These are phyloP conservation scores for Amblyopsis hoosieri DNA, from an alignment of 2,797 vertebrate species.

Conservation along the genomic window DNA sequence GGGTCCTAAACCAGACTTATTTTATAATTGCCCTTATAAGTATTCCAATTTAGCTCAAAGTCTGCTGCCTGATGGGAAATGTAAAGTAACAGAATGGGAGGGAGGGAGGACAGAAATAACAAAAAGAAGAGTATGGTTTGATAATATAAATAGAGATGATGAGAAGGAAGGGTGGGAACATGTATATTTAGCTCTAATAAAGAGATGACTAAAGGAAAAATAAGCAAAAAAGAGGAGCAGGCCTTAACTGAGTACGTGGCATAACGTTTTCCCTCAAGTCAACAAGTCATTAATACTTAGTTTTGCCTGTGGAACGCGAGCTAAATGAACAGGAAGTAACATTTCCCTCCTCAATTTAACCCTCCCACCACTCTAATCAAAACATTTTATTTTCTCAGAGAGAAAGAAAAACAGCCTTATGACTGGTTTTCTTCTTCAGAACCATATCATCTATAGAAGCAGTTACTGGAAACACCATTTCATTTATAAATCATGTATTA, in stretches of 20 bases:
- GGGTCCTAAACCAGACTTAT: too few species aligned
- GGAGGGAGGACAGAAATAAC: neutral
- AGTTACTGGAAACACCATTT: too few species aligned
- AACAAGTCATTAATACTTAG: constrained; percentile 33
- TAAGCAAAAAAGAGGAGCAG: constrained; percentile 13
- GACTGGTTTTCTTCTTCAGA: too few species aligned
- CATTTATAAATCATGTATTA: too few species aligned
- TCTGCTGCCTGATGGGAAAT: too few species aligned
- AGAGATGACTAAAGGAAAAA: neutral
- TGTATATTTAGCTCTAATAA: constrained; percentile 4
- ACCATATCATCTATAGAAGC: neutral
- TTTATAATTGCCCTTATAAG: too few species aligned
- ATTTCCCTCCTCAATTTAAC: constrained; percentile 29
- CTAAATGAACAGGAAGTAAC: constrained; percentile 15
- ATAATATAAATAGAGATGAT: neutral
- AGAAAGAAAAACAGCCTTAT: too few species aligned
- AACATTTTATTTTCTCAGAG: constrained; percentile 14
- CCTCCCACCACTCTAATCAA: constrained; percentile 14
- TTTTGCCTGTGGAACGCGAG: constrained; percentile 8
- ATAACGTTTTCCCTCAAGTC: constrained; percentile 26
- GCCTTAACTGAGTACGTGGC: constrained; percentile 18
- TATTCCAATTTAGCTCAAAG: too few species aligned
- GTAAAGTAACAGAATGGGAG: neutral
- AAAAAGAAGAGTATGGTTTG: neutral
- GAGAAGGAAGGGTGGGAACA: neutral